Base-by-base conservation (phyloP, 2,797 vertebrate genomes). In the Scleropages formosus region DNA sequence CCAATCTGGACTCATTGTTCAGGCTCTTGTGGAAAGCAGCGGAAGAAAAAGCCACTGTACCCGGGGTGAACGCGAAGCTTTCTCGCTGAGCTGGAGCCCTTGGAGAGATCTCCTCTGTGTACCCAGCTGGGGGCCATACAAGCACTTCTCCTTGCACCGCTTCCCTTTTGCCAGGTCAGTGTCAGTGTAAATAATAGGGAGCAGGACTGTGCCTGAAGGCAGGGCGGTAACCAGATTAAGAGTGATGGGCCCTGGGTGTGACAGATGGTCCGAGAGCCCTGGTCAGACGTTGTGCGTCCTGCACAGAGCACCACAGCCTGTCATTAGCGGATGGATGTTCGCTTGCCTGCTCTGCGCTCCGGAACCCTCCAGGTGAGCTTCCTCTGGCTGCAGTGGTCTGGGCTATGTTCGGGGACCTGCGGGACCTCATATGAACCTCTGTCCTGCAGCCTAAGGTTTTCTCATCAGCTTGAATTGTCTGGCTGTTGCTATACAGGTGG, bases 201-300 rank as follows among this genome's bases (percentile, higher is more conserved):
- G 62, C 18, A 68, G 74, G 66, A 26, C 72, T 53, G 68, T 77
- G 69, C 60, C 65, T 74, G 72, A 79, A 64, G 68, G 61, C 60
- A 9, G 20, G 64, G 75, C 68, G 77, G 77, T 79, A 80, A 82
- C 77, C 78, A 74, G 72, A 80, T 75, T 76, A 77, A 77, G 79
- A 83, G 69, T 74, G 78, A 83, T 80, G 80, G 62, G 49, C 72
- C 74, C 75, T 53, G n/a, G 80, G 73, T 72, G 60, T 79, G 77
- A 84, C 81, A 83, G 81, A 84, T 84, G 84, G 84, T 75, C 80
- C 74, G 79, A 78, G 61, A 79, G 75, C 78, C 79, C 58, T 27
- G 80, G 79, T 82, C 80, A 84, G 81, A 84, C 81, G 77, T 75
- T 72, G 56, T 26, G 71, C 78, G 83, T 80, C 80, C 74, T 78